These are phyloP conservation scores for Trichoplusia ni DNA, from an alignment of 1,140 invertebrate genomes.

Conservation along the genomic window DNA sequence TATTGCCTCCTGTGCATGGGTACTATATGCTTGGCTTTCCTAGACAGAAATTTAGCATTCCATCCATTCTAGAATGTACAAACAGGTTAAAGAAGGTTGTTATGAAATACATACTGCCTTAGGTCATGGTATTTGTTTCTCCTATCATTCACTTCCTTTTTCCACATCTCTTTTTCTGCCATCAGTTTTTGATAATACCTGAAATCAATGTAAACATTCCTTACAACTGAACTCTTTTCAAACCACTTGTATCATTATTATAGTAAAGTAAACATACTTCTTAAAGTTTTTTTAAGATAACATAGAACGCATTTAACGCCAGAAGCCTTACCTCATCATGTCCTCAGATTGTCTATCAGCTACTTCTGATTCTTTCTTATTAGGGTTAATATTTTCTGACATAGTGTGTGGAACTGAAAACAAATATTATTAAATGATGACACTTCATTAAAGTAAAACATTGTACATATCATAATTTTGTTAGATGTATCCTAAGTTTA, in stretches of 20 bases:
- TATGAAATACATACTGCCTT: conserved; percentile 56
- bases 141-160: conserved; percentile 66
- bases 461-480: neutral
- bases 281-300: no score
- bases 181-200: conserved; percentile 67
- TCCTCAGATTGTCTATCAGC: conserved; percentile 42
- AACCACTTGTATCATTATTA: no score
- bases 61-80: no score
- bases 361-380: conserved; percentile 35
- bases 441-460: neutral
- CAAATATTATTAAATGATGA: conserved; percentile 1
- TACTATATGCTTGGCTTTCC: no score
- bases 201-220: conserved; percentile 37
- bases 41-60: no score
- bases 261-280: no score
- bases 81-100: neutral
- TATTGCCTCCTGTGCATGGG: no score
- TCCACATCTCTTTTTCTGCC: conserved; percentile 70
- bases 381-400: conserved; percentile 41
- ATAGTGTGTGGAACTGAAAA: conserved; percentile 55
- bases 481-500: neutral
- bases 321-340: conserved; percentile 52
- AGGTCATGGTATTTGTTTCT: conserved; percentile 68
- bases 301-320: no score
- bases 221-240: no score